These are phyloP conservation scores for Creontiades dilutus DNA, from an alignment of 2,888 invertebrate genomes.

Conservation along the genomic window DNA sequence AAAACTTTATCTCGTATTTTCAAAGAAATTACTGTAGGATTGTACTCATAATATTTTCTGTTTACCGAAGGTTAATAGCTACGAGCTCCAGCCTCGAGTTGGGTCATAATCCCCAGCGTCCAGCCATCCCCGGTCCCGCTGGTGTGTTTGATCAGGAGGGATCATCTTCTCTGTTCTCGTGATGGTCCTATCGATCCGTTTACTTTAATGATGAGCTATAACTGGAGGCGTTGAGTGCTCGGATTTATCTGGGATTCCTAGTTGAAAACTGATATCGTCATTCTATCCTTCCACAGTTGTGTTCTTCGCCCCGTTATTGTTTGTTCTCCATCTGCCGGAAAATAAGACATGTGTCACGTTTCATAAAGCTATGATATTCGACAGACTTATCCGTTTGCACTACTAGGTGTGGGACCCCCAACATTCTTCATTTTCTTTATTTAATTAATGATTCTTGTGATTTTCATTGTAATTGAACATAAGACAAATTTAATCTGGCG, in stretches of 20 bases:
- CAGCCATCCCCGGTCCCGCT: not conserved
- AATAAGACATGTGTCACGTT: no score
- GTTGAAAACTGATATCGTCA: not conserved
- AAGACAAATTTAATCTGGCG: no score
- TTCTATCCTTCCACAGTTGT: not conserved
- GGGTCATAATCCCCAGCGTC: not conserved
- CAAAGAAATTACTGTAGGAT: no score
- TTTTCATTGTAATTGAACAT: no score
- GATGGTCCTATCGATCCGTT: not conserved
- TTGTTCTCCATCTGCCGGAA: no score
- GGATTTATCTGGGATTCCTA: not conserved
- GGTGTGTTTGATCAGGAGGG: slow-evolving; percentile 10
- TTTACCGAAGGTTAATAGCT: not conserved
- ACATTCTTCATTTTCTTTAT: no score
- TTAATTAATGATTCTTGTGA: no score
- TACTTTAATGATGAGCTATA: not conserved
- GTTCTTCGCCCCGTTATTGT: no score
- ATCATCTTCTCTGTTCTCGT: slow-evolving; percentile 14
- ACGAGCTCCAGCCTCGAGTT: not conserved
- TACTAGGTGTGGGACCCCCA: no score
- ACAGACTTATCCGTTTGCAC: no score
- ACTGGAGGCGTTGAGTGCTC: not conserved
- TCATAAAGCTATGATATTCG: no score
- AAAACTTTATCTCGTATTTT: no score
- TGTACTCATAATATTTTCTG: not conserved